Evolutionary conservation across 1,140 invertebrate species (phyloP).

Genomic region (Scaptomyza pallida): DNA sequence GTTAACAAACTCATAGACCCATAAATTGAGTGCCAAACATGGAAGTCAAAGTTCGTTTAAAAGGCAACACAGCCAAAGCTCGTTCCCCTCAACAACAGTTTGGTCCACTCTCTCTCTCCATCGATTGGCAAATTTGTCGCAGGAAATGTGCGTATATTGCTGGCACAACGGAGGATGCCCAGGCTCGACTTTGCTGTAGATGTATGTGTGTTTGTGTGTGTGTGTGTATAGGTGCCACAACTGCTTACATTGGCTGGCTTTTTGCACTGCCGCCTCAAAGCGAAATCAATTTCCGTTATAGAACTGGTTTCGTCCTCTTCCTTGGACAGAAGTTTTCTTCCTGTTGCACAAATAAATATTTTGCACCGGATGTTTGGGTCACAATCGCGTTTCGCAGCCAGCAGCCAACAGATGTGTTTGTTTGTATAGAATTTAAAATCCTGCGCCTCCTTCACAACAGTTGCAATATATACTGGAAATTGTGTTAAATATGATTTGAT

Average conservation of each 20-base stretch:
- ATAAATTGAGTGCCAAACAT: conserved; percentile 75
- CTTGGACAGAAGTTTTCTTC: conserved; percentile 63
- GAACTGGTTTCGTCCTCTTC: conserved; percentile 46
- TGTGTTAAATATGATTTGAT: conserved; percentile 10
- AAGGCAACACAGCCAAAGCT: conserved; percentile 42
- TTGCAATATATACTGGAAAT: conserved; percentile 11
- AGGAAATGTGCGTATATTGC: conserved; percentile 72
- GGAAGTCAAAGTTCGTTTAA: conserved; percentile 77
- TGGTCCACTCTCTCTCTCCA: conserved; percentile 19
- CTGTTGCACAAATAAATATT: conserved; percentile 81
- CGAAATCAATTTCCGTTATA: conserved; percentile 76
- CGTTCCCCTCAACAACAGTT: conserved; percentile 1
- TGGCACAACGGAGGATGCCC: background rate
- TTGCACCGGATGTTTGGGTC: conserved; percentile 77
- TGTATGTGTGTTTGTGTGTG: no score
- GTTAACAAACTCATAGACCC: conserved; percentile 80
- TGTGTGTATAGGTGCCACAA: conserved; percentile 42
- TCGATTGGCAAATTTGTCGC: conserved; percentile 74
- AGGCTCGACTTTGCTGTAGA: conserved; percentile 17
- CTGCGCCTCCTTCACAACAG: conserved; percentile 1
- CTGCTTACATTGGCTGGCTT: background rate
- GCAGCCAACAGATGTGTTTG: background rate
- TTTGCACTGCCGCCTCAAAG: conserved; percentile 61
- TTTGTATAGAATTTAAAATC: conserved; percentile 1
- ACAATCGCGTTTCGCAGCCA: conserved; percentile 50